A percentile compares a stretch with the other conserved stretches of the same genome.
Evolutionary conservation across 2,797 vertebrate species (phyloP).

Genomic region (Tauraco hartlaubi): DNA sequence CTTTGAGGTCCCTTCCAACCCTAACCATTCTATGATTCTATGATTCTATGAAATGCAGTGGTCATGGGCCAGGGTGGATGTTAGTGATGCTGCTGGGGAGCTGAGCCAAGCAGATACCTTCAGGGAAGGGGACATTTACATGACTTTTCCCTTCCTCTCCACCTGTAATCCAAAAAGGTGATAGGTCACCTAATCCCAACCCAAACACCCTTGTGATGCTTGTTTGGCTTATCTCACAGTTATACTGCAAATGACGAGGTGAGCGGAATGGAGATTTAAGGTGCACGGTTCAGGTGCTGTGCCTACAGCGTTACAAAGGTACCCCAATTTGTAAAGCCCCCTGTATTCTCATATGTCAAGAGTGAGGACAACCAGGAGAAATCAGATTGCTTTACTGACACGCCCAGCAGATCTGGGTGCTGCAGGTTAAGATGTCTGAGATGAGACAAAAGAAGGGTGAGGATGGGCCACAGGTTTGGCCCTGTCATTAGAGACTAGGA

Average conservation of each 20-base stretch:
- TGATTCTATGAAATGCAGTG: neutral
- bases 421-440: accelerated
- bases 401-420: no score
- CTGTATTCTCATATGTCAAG: neutral
- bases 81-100: neutral
- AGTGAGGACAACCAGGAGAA: neutral
- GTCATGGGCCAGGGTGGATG: neutral
- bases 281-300: neutral
- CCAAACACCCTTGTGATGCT: neutral
- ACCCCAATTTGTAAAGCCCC: neutral
- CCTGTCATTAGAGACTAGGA: neutral
- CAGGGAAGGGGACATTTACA: neutral
- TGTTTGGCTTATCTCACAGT: neutral
- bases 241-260: neutral
- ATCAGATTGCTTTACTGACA: neutral
- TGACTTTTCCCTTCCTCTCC: neutral
- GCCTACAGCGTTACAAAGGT: neutral
- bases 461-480: neutral
- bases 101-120: neutral
- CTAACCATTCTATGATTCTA: no score
- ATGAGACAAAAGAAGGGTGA: neutral
- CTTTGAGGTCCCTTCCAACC: no score
- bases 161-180: neutral
- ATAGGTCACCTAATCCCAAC: neutral
- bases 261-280: accelerated